Base-by-base conservation (phyloP, 2,888 invertebrate species). In the Aproaerema taeniolella region DNA sequence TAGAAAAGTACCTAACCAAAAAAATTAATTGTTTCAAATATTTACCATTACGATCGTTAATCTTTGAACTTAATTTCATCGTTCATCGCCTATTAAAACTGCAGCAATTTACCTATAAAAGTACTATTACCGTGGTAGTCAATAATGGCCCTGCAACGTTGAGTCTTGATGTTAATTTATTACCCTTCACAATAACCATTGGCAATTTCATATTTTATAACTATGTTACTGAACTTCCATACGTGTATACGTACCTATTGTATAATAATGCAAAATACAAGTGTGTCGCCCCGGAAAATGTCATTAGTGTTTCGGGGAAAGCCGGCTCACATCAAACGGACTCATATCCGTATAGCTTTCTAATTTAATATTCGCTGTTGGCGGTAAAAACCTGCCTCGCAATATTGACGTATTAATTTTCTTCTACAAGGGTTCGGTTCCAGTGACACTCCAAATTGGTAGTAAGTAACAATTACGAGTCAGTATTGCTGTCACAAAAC, bases 281-380 rank as follows among this genome's bases (percentile, higher is more conserved):
- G 65, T 69, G 68, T 65, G 58, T 60, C 55, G 59, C 61, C 64
- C 68, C 60, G 66, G 72, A 73, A 81, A 85, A 85, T 82, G 75
- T 78, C 73, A 80, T 82, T 82, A 83, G 67, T 65, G 66, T 67
- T 64, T 60, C 61, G 71, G 64, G 61, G 61, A 68, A 65, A 64
- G 67, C 61, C 52, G 58, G 58, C 55, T 67, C 60, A 82, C 79
- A 78, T 85, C 83, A 85, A 83, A 82, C 82, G 79, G 76, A 77
- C 72, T 74, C 61, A 64, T 70, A 71, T 73, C 68, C 68, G 67
- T 71, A 75, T 67, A 68, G 61, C 67, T 74, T 74, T 62, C 61
- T 82, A 79, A 83, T 79, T 82, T 77, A 80, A 85, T 85, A 76
- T 72, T 66, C 67, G 58, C 68, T 68, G 70, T 68, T 71, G 72